Percentiles rank a stretch among this genome's conserved stretches.
Conservation (phyloP, 2,797 vertebrate genomes). For the Gymnothorax reevesii region DNA sequence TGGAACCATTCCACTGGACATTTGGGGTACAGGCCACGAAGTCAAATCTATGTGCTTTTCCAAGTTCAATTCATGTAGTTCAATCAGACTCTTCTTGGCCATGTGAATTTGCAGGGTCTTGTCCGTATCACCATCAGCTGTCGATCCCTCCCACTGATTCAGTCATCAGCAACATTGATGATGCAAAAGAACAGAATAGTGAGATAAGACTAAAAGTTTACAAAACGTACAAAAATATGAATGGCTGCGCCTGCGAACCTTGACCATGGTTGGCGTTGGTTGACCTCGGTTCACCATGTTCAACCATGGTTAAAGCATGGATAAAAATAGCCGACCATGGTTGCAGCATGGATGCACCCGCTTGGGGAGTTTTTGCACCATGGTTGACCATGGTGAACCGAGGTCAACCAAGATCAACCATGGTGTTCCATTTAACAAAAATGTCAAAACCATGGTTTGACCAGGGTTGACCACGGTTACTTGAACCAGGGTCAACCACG, state of each 20-base stretch:
- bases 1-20: slow-evolving; percentile 62
- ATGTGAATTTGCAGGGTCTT: slow-evolving; percentile 55
- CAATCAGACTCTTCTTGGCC: slow-evolving; percentile 86
- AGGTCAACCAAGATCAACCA: too few species aligned
- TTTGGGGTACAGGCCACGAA: slow-evolving; percentile 39
- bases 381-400: too few species aligned
- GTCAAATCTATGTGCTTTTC: slow-evolving; percentile 75
- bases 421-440: too few species aligned
- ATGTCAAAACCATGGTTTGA: too few species aligned
- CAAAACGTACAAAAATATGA: background rate
- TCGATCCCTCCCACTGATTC: background rate
- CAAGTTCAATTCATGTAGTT: slow-evolving; percentile 79
- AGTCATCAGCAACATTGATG: background rate
- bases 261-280: too few species aligned
- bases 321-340: too few species aligned
- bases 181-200: background rate
- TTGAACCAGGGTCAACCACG: too few species aligned
- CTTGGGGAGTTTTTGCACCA: too few species aligned
- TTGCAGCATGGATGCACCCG: too few species aligned
- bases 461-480: too few species aligned
- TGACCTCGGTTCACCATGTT: too few species aligned
- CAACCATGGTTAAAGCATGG: too few species aligned
- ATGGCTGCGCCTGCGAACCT: background rate
- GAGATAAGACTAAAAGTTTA: background rate
- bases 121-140: background rate